Conservation (phyloP, 2,113 vertebrate genomes). For the Puntigrus tetrazona region DNA sequence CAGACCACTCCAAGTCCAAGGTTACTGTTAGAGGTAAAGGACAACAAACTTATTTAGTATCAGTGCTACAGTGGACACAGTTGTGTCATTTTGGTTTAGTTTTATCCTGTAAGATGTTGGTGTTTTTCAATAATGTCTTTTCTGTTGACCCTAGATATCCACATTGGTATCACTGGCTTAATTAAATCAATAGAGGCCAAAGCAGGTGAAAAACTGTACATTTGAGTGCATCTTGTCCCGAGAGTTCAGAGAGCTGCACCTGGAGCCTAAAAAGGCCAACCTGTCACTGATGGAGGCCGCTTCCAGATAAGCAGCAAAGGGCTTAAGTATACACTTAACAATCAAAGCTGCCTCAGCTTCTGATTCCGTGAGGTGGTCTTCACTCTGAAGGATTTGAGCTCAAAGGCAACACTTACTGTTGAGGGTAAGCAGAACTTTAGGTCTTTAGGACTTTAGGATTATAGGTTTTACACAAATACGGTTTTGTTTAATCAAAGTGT, state of each 20-base stretch:
- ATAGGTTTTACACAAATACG: background rate
- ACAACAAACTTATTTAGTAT: background rate
- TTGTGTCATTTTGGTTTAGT: background rate
- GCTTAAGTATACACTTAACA: conserved; percentile 84
- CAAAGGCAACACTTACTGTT: conserved; percentile 83
- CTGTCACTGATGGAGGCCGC: conserved; percentile 71
- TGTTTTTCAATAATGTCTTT: background rate
- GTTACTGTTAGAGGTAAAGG: conserved; percentile 86
- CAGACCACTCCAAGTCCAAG: conserved; percentile 83
- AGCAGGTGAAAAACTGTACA: conserved; percentile 85
- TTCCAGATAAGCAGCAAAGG: conserved; percentile 78
- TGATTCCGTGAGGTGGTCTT: conserved; percentile 87
- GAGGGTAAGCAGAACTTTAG: conserved; percentile 80
- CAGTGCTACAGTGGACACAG: background rate
- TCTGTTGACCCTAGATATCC: conserved; percentile 78
- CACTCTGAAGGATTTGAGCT: conserved; percentile 79
- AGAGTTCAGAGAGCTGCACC: conserved; percentile 76
- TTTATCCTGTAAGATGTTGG: background rate
- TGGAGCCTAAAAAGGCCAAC: conserved; percentile 82
- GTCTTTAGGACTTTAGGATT: too few species aligned
- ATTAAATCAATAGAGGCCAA: conserved; percentile 86
- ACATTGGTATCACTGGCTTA: conserved; percentile 91
- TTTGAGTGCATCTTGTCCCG: conserved; percentile 95
- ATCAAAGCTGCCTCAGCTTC: conserved; percentile 70
- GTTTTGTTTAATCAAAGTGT: background rate